These are phyloP conservation scores for Drosophila niveifrons DNA, from an alignment of 2,888 invertebrate genomes.

Conservation along the genomic window DNA sequence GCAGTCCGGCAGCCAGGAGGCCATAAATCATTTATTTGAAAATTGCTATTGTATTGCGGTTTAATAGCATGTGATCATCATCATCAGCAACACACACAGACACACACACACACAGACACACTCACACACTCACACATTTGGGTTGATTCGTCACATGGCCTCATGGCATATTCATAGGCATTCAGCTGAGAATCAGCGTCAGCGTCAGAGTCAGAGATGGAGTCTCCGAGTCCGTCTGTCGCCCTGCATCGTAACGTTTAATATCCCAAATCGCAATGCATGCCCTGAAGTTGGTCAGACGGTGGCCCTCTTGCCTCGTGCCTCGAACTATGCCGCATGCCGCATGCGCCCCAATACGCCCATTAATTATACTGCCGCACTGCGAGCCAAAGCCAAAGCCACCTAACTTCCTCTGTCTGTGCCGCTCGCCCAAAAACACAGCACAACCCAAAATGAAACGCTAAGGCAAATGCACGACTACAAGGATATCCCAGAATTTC, in stretches of 20 bases:
- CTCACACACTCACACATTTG: slow-evolving; percentile 15
- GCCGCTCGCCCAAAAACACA: background rate
- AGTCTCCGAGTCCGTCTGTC: background rate
- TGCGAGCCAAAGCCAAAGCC: slow-evolving; percentile 35
- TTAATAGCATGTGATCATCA: slow-evolving; percentile 79
- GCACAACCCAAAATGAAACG: too few species aligned
- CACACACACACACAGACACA: slow-evolving; percentile 22
- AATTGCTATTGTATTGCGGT: slow-evolving; percentile 80
- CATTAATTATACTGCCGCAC: slow-evolving; percentile 78
- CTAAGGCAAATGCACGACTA: too few species aligned
- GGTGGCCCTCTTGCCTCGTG: slow-evolving; percentile 11
- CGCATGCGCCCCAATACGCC: slow-evolving; percentile 69
- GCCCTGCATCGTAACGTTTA: slow-evolving; percentile 69
- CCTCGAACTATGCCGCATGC: slow-evolving; percentile 31
- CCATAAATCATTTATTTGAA: slow-evolving; percentile 80
- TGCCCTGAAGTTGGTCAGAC: slow-evolving; percentile 26
- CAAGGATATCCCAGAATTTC: too few species aligned
- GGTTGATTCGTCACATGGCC: slow-evolving; percentile 48
- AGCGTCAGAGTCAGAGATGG: background rate
- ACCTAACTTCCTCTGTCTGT: slow-evolving; percentile 43
- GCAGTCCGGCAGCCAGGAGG: slow-evolving; percentile 33
- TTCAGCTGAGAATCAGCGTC: slow-evolving; percentile 14
- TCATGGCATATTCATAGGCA: slow-evolving; percentile 68
- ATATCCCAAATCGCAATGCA: slow-evolving; percentile 64
- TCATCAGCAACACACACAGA: slow-evolving; percentile 42